These are phyloP conservation scores for Microtus pennsylvanicus DNA, from an alignment of 2,113 vertebrate species.

Conservation along the genomic window DNA sequence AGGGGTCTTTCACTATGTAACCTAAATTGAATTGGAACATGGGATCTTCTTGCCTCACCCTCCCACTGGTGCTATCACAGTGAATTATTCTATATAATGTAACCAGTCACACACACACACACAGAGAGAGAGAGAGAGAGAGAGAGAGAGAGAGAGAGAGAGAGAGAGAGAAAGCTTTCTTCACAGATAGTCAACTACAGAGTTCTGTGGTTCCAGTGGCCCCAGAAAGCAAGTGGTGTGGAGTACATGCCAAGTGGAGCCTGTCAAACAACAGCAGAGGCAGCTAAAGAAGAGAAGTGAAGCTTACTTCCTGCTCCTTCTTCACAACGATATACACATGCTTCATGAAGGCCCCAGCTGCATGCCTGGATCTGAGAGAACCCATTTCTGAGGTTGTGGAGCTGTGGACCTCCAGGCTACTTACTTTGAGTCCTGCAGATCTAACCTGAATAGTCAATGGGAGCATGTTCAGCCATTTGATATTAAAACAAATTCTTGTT, in stretches of 20 bases:
- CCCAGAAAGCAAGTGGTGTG: not conserved
- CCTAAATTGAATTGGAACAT: not conserved
- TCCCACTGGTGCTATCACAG: not conserved
- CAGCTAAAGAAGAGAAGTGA: not conserved
- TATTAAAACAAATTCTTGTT: not conserved
- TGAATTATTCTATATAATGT: not conserved
- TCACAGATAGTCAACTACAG: not conserved
- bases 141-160: not conserved
- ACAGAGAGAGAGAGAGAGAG: not conserved
- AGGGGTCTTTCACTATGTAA: not conserved
- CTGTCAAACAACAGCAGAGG: not conserved
- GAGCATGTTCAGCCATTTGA: not conserved
- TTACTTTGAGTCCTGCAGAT: not conserved
- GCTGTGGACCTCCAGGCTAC: not conserved
- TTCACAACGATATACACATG: not conserved
- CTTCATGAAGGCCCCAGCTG: not conserved
- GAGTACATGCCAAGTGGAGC: not conserved
- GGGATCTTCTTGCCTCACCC: not conserved
- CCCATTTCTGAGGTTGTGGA: not conserved
- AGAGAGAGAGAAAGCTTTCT: not conserved
- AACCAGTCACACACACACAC: not conserved
- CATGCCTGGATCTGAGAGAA: not conserved
- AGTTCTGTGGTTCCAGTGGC: too few relatives aligned
- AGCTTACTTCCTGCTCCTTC: not conserved
- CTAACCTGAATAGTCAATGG: constrained; percentile 12